phyloP scores from a whole-genome alignment of 2,113 vertebrate genomes.

The Bos indicus region DNA sequence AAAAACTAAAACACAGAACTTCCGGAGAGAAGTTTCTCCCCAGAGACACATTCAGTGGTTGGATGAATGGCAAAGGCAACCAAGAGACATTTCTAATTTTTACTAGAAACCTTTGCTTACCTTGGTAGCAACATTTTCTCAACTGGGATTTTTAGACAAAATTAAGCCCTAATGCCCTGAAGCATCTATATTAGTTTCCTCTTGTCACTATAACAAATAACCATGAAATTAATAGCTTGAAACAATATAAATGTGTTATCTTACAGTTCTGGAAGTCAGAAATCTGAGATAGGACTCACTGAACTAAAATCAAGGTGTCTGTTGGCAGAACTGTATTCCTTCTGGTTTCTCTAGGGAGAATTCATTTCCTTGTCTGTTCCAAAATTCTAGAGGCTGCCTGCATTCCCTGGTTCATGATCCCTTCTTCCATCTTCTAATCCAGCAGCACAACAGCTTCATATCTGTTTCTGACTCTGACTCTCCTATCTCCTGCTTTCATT shows the following conservation, averaged over 20 bases:
- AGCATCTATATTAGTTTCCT: background rate
- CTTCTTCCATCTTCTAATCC: background rate
- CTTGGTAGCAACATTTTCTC: background rate
- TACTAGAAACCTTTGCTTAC: background rate
- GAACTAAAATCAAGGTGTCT: background rate
- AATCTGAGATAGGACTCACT: background rate
- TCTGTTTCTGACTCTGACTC: background rate
- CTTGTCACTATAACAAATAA: background rate
- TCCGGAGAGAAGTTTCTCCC: background rate
- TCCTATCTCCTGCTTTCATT: background rate
- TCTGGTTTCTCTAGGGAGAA: background rate
- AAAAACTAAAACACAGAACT: background rate
- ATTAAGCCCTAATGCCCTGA: background rate
- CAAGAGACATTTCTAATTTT: background rate
- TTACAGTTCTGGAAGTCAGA: background rate
- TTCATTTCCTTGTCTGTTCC: background rate
- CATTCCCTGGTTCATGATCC: background rate
- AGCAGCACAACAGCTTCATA: background rate
- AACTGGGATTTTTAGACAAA: background rate
- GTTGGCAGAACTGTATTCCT: background rate
- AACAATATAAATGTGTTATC: background rate
- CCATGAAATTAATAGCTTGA: background rate
- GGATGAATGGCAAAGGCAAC: background rate
- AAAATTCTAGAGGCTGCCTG: background rate
- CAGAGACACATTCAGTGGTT: background rate